Evolutionary conservation across 2,888 invertebrate species (phyloP).

Genomic region (Drepana falcataria): DNA sequence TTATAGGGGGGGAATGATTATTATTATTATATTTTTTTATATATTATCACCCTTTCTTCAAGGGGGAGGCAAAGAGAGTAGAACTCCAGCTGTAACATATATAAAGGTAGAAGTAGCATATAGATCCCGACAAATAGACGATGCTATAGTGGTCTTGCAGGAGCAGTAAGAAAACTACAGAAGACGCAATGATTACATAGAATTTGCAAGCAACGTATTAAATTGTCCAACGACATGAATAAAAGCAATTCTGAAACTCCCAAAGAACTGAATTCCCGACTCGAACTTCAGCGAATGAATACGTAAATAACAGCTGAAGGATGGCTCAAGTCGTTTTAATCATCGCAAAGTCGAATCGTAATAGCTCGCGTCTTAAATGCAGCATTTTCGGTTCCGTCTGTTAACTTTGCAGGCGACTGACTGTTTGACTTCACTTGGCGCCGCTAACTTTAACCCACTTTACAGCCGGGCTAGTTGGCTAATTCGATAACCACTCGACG

Average conservation of each 20-base stretch:
- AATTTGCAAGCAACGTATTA: neutral
- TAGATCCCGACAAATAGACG: no score
- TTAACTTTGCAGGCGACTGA: slow-evolving; percentile 6
- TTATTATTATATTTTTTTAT: no score
- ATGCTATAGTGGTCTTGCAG: no score
- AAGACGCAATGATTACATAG: no score
- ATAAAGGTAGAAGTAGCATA: no score
- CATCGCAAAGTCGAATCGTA: slow-evolving; percentile 2
- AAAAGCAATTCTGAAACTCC: neutral
- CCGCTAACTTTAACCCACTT: slow-evolving; percentile 7
- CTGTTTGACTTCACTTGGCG: slow-evolving; percentile 11
- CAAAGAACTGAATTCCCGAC: neutral
- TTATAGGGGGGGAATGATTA: no score
- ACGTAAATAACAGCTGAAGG: neutral
- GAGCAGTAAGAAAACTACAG: no score
- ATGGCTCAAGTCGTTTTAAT: neutral
- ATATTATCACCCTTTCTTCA: no score
- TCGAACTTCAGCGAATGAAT: slow-evolving; percentile 1
- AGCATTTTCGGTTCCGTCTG: slow-evolving; percentile 5
- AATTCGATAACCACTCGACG: slow-evolving; percentile 27
- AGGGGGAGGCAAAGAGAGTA: no score
- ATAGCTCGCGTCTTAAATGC: slow-evolving; percentile 4
- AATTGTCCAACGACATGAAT: neutral
- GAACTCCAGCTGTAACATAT: no score
- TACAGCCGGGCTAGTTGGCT: slow-evolving; percentile 25